A percentile compares a stretch with the other conserved stretches of the same genome.
Evolutionary conservation across 2,113 vertebrate genomes (phyloP).

Genomic region (Nothocercus julius): DNA sequence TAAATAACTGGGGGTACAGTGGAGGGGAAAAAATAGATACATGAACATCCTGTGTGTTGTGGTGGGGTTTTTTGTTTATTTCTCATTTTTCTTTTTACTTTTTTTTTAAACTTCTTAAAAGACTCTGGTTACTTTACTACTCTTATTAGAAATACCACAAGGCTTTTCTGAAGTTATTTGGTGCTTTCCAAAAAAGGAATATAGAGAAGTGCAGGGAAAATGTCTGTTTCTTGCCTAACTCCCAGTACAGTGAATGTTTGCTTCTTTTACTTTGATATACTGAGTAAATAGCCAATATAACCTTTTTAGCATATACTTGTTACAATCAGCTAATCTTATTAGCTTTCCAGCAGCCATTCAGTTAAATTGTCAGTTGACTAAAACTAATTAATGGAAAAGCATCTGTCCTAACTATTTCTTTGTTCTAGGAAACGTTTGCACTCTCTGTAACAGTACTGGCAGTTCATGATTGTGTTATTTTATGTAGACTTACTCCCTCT

Average conservation of each 20-base stretch:
- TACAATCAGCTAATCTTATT: not conserved
- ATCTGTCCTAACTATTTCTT: not conserved
- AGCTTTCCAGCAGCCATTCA: not conserved
- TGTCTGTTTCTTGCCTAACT: not conserved
- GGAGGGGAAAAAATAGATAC: not conserved
- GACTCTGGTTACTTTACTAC: not conserved
- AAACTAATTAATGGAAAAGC: not conserved
- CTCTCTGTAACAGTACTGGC: not conserved
- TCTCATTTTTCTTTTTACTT: not conserved
- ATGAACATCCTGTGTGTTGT: not conserved
- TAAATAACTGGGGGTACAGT: not conserved
- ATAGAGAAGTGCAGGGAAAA: not conserved
- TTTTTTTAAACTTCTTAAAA: not conserved
- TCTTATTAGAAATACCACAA: conserved; percentile 32
- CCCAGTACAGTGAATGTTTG: not conserved
- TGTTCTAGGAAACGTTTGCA: not conserved
- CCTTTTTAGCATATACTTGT: not conserved
- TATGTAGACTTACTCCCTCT: not conserved
- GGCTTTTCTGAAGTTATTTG: not conserved
- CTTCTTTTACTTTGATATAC: not conserved
- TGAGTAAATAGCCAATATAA: not conserved
- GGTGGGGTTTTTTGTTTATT: too few relatives aligned
- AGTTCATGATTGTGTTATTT: not conserved
- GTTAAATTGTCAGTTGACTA: not conserved
- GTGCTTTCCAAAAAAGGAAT: not conserved